These are phyloP conservation scores for Allophyes oxyacanthae DNA, from an alignment of 2,888 invertebrate genomes.

Conservation along the genomic window DNA sequence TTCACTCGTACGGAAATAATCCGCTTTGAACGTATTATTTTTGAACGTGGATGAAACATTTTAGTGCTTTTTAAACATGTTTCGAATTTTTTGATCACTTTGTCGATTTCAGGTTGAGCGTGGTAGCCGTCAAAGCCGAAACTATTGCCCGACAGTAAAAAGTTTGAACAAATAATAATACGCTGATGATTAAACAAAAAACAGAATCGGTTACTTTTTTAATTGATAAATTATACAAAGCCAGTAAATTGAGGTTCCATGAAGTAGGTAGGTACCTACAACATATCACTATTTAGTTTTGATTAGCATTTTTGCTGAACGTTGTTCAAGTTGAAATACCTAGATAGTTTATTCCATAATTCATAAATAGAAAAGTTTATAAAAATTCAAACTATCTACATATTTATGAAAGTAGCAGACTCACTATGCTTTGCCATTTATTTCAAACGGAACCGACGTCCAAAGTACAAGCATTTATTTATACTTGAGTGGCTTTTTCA, in stretches of 20 bases:
- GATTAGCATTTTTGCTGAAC: too few species aligned
- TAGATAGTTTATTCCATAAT: neutral
- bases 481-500: slow-evolving; percentile 70
- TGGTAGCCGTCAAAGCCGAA: slow-evolving; percentile 23
- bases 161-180: too few species aligned
- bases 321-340: too few species aligned
- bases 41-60: slow-evolving; percentile 14
- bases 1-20: too few species aligned
- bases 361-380: slow-evolving; percentile 9
- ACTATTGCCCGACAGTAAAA: slow-evolving; percentile 13
- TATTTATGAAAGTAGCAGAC: slow-evolving; percentile 6
- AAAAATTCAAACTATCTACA: slow-evolving; percentile 9
- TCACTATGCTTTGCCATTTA: slow-evolving; percentile 25
- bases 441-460: slow-evolving; percentile 44
- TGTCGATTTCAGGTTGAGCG: slow-evolving; percentile 18
- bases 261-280: too few species aligned
- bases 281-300: too few species aligned
- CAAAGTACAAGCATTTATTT: slow-evolving; percentile 61
- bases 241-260: too few species aligned
- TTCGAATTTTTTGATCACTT: slow-evolving; percentile 25
- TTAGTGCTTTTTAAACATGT: slow-evolving; percentile 21
- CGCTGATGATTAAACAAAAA: too few species aligned
- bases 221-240: too few species aligned
- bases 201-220: too few species aligned
- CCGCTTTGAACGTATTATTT: slow-evolving; percentile 45